Evolutionary conservation across 2,113 vertebrate species (phyloP).

Genomic region (Sturnus vulgaris): DNA sequence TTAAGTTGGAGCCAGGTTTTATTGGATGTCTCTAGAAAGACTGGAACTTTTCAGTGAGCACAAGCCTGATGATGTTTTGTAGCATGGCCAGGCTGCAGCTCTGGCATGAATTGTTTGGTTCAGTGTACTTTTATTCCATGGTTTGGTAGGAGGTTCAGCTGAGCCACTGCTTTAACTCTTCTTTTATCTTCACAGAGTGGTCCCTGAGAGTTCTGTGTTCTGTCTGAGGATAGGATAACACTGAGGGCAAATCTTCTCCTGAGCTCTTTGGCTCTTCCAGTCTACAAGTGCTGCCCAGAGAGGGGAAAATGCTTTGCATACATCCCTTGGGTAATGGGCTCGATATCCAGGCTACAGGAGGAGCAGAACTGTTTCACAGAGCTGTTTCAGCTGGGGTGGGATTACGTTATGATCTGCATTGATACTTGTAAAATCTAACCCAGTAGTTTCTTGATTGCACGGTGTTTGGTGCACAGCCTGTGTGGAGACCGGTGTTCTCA

Average conservation of each 20-base stretch:
- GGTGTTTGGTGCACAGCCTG: not conserved
- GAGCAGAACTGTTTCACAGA: not conserved
- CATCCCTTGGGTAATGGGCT: not conserved
- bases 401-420: not conserved
- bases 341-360: fast-evolving
- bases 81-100: not conserved
- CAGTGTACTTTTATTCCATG: not conserved
- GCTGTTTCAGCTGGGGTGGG: not conserved
- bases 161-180: not conserved
- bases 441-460: not conserved
- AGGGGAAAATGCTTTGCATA: not conserved
- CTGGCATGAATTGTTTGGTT: not conserved
- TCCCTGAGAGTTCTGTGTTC: not conserved
- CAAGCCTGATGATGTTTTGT: not conserved
- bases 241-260: not conserved
- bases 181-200: not conserved
- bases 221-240: not conserved
- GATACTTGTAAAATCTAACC: not conserved
- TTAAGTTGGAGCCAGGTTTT: not conserved
- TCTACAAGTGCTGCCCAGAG: not conserved
- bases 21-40: not conserved
- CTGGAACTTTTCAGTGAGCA: not conserved
- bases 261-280: not conserved
- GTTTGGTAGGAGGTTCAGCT: not conserved
- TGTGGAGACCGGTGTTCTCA: fast-evolving